phyloP scores from a whole-genome alignment of 1,140 invertebrate species.

The Eulimnadia texana region DNA sequence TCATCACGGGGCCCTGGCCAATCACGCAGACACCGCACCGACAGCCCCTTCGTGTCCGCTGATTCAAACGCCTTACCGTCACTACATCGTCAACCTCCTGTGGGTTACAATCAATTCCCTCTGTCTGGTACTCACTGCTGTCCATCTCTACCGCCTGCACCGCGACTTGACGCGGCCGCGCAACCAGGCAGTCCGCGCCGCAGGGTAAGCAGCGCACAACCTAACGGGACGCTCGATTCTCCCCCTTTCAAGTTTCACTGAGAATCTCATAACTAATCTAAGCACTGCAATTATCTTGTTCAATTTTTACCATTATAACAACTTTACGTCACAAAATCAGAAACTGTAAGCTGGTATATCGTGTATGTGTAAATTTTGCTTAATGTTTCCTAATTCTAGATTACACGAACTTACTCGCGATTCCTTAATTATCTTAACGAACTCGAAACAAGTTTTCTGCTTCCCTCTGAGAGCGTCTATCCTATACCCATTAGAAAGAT shows the following conservation, averaged over 20 bases:
- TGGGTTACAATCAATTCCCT: slow-evolving; percentile 80
- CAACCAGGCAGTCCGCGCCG: slow-evolving; percentile 51
- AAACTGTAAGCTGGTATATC: no score
- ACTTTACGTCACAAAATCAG: no score
- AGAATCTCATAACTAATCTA: no score
- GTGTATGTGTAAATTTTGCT: no score
- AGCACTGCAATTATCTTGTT: no score
- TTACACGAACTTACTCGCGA: no score
- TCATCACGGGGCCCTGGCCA: slow-evolving; percentile 69
- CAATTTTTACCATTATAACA: no score
- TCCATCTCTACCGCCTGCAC: slow-evolving; percentile 70
- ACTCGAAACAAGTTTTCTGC: no score
- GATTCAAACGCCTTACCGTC: slow-evolving; percentile 47
- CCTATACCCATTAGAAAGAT: no score
- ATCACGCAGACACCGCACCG: slow-evolving; percentile 55
- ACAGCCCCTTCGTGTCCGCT: slow-evolving; percentile 17
- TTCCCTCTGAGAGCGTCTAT: no score
- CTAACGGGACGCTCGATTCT: neutral
- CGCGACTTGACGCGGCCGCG: slow-evolving; percentile 60
- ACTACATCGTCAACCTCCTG: slow-evolving; percentile 74
- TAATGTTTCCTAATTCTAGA: no score
- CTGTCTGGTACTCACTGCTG: slow-evolving; percentile 66
- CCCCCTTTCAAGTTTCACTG: neutral
- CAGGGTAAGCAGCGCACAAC: slow-evolving; percentile 32
- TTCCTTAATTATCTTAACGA: no score